Base-by-base conservation (phyloP, 2,113 vertebrate species). In the Nannobrachium achirus region DNA sequence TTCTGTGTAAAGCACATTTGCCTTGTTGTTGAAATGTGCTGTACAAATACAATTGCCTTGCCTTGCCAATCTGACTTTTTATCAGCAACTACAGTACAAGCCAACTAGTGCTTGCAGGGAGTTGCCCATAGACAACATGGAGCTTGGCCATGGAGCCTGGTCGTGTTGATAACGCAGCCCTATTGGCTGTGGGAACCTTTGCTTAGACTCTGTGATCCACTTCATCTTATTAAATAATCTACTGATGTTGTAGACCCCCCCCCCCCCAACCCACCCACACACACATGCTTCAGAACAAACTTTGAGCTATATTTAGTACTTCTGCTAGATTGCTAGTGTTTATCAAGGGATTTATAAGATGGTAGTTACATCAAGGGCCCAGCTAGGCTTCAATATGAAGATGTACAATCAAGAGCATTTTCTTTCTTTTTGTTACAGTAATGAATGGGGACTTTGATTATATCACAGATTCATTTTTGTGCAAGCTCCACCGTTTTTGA, bases 161-260 rank as follows among this genome's bases (percentile, higher is more conserved):
- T 84, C 76, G 55, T 81, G 78, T 83, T 82, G 87, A 89, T 89
- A 88, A 86, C 83, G 67, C 67, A 42, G 66, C 63, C 40, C 72
- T 84, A 49, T 56, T 86, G 83, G 80, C 81, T 79, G 76, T 76
- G 75, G 81, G 66, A 85, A 69, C 73, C 65, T 40, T 8, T 50
- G 69, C 81, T 84, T 67, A 73, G 59, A 80, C 57, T 68, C 64
- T 80, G 73, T 83, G 81, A 80, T 84, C 81, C 83, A 82, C 75
- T 87, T 81, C 77, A 81, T 85, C 82, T 81, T 88, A 78, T 81
- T 85, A 85, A 85, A 88, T 82, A 79, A 79, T 72, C 74, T 20
- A n/a, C 73, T 80, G 72, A 79, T 77, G 80, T 76, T 52, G 50
- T 59, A 66, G 63, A 20, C n/a, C n/a, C n/a, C n/a, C n/a, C n/a